These are phyloP conservation scores for Novumbra hubbsi DNA, from an alignment of 2,797 vertebrate species.

Conservation along the genomic window DNA sequence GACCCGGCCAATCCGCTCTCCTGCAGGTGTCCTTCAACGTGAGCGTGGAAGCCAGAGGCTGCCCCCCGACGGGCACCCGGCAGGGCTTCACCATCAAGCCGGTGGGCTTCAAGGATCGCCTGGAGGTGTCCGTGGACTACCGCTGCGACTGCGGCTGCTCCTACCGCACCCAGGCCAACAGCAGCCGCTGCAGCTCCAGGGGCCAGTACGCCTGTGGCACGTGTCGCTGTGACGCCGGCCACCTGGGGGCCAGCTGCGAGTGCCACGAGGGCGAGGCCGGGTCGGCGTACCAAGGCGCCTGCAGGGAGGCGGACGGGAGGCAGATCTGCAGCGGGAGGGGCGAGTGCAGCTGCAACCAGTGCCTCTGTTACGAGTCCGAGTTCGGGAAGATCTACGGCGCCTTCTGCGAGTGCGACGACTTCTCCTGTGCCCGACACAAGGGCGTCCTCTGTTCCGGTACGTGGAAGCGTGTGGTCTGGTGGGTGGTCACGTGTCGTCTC, in stretches of 20 bases:
- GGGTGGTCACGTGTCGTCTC: no score
- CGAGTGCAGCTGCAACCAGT: conserved; percentile 96
- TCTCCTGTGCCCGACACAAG: conserved; percentile 95
- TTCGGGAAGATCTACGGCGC: conserved; percentile 97
- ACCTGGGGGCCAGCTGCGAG: conserved; percentile 89
- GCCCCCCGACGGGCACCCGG: conserved; percentile 64
- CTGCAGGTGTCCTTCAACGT: conserved; percentile 90
- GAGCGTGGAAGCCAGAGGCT: conserved; percentile 83
- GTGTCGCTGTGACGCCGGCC: conserved; percentile 83
- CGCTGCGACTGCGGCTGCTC: conserved; percentile 85
- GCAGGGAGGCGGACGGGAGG: conserved; percentile 89
- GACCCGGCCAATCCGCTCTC: not conserved
- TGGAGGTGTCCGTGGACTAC: conserved; percentile 85
- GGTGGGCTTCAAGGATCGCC: conserved; percentile 90
- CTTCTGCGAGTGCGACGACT: conserved; percentile 97
- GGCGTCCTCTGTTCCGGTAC: conserved; percentile 95
- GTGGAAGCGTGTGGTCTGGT: conserved; percentile 17
- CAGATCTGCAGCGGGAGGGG: conserved; percentile 92
- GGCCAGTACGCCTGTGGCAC: conserved; percentile 88
- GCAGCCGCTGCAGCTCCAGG: conserved; percentile 81
- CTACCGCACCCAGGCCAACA: conserved; percentile 60
- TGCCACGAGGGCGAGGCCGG: conserved; percentile 85
- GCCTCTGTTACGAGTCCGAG: conserved; percentile 92
- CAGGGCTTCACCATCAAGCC: conserved; percentile 89
- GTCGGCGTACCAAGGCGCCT: conserved; percentile 76